Conservation (phyloP, 2,797 vertebrate genomes). For the Simalia tracyae region DNA sequence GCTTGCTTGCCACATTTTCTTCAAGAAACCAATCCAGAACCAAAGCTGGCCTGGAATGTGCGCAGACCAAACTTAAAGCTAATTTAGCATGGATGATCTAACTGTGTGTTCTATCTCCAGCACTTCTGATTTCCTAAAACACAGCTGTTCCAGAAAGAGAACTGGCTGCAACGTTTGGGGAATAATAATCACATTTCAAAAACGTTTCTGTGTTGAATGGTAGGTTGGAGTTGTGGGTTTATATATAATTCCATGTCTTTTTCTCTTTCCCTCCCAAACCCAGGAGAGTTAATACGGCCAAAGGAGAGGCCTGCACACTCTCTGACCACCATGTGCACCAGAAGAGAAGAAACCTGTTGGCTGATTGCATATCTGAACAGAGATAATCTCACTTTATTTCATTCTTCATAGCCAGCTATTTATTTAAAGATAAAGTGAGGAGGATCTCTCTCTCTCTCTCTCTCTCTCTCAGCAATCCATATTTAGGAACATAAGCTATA, state of each 20-base stretch:
- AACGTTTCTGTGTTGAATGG: background rate
- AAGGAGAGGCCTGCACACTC: background rate
- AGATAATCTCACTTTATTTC: background rate
- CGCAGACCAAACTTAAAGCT: slow-evolving; percentile 5
- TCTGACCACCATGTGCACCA: background rate
- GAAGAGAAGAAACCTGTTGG: background rate
- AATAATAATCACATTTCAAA: slow-evolving; percentile 1
- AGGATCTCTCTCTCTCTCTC: background rate
- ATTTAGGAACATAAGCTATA: background rate
- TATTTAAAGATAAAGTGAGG: background rate
- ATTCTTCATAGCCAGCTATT: background rate
- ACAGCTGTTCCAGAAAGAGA: background rate
- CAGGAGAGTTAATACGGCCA: background rate
- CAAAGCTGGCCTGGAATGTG: background rate
- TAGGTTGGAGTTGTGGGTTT: slow-evolving; percentile 6
- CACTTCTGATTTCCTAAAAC: slow-evolving; percentile 16
- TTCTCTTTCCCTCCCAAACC: background rate
- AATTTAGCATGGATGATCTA: slow-evolving; percentile 23
- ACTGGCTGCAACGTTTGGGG: background rate
- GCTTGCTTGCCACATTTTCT: background rate
- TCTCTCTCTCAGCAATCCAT: background rate
- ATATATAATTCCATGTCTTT: background rate
- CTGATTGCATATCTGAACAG: background rate
- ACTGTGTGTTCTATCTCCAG: background rate
- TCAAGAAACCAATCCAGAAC: slow-evolving; percentile 23